Conservation (phyloP, 2,797 vertebrate genomes). For the Podarcis siculus region DNA sequence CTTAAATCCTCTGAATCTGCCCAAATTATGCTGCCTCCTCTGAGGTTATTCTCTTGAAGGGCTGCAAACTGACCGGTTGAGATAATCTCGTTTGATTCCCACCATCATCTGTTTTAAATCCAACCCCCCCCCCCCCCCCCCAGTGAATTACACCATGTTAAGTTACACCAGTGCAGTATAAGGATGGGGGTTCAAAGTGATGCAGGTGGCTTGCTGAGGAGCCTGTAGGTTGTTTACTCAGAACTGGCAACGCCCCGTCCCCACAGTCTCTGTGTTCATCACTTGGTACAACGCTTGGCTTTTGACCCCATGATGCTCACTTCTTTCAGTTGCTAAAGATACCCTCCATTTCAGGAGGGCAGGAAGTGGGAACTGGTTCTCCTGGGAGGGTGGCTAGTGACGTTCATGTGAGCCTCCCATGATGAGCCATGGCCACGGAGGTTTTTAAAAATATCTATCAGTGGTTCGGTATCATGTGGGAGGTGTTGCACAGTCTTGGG, state of each 20-base stretch:
- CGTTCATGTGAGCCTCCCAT: not conserved
- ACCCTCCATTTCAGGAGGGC: not conserved
- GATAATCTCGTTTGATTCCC: not conserved
- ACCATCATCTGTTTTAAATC: not conserved
- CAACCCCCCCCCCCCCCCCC: not conserved
- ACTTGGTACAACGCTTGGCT: not conserved
- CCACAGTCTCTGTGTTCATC: not conserved
- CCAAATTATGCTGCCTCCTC: not conserved
- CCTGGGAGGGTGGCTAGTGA: too few relatives aligned
- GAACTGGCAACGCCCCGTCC: constrained; percentile 10
- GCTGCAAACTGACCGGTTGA: not conserved
- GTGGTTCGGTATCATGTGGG: not conserved
- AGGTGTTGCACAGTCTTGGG: too few relatives aligned
- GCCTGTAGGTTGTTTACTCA: not conserved
- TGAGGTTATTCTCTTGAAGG: not conserved
- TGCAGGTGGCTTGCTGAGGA: not conserved
- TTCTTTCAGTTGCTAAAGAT: not conserved
- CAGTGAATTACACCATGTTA: not conserved
- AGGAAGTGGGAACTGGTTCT: not conserved
- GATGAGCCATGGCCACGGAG: not conserved
- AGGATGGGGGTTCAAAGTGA: not conserved
- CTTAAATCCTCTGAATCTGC: not conserved
- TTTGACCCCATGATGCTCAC: not conserved
- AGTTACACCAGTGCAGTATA: not conserved
- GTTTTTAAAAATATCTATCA: not conserved